These are phyloP conservation scores for Smutsia temminckii DNA, from an alignment of 2,797 vertebrate species.

Conservation along the genomic window DNA sequence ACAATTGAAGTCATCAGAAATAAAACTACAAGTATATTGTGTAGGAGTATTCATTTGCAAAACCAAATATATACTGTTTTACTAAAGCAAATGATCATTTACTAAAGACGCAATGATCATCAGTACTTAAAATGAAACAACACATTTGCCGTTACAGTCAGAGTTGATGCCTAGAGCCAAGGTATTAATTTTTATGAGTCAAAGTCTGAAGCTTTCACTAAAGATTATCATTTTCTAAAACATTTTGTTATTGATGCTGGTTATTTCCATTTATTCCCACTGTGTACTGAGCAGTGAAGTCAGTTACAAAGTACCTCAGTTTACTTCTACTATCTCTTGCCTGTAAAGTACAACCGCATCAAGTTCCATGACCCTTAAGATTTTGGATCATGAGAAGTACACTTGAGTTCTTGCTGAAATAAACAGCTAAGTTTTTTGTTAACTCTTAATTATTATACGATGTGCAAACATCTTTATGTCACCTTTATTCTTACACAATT, in stretches of 20 bases:
- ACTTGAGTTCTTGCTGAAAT: neutral
- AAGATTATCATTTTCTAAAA: conserved; percentile 41
- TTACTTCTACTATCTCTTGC: conserved; percentile 47
- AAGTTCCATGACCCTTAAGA: conserved; percentile 55
- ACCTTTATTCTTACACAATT: neutral
- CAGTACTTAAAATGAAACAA: conserved; percentile 14
- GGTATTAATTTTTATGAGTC: conserved; percentile 21
- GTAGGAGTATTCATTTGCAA: neutral
- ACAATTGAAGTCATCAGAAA: conserved; percentile 41
- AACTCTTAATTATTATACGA: neutral
- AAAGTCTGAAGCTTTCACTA: conserved; percentile 40
- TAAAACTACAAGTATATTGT: neutral
- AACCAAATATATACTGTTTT: conserved; percentile 6
- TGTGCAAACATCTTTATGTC: neutral
- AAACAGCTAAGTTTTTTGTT: neutral
- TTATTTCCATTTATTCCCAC: conserved; percentile 63
- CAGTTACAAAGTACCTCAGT: conserved; percentile 13
- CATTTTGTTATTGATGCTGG: conserved; percentile 46
- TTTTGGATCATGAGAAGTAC: conserved; percentile 36
- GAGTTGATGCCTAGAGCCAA: neutral
- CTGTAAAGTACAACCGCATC: conserved; percentile 43
- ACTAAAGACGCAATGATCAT: neutral
- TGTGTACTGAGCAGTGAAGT: conserved; percentile 26
- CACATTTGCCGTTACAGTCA: conserved; percentile 34
- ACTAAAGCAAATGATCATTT: conserved; percentile 10